Base-by-base conservation (phyloP, 37 sponge, comb jelly and placozoan species). In the Haliclona indistincta region DNA sequence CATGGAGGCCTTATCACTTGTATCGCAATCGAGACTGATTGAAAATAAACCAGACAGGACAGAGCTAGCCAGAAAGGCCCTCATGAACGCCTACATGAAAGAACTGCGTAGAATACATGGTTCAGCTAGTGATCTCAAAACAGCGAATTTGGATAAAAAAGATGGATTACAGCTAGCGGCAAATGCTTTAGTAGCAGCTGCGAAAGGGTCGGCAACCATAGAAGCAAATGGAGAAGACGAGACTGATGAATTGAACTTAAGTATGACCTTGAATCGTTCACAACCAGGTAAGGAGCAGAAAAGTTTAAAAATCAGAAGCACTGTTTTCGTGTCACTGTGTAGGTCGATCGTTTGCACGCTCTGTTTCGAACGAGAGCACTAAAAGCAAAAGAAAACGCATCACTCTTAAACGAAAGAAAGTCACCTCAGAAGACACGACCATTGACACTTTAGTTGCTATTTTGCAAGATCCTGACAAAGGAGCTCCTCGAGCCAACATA, bases 381-480 rank as follows among this genome's bases (percentile, higher is more conserved):
- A 1, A n/a, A n/a, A n/a, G n/a, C n/a, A n/a, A n/a, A n/a, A n/a
- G 13, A 13, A 47, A 13, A 47, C 49, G 49, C 13, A 17, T 47
- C 13, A 47, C 49, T 47, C 49, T 47, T 13, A 47, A 47, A 17
- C 49, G 13, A 8, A 8, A 47, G 49, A 13, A 47, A 13, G 13
- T 13, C 8, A 47, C 49, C 49, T 47, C 60, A 1, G 65, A 64
- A 43, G 83, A 73, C n/a, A 20, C 73, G 25, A 78, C 84, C 2
- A 47, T 88, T 43, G 85, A 89, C 20, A 78, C 75, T 4, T 56
- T 89, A 55, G 63, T 84, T 5, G 49, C 70, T 26, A 38, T 89
- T 3, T 45, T 89, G n/a, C 90, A 89, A 60, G 85, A 89, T 28
- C 90, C 90, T 1, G 90, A 89, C 58, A n/a, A 65, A 19, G 90